Base-by-base conservation (phyloP, 2,797 vertebrate genomes). In the Peromyscus nudipes region DNA sequence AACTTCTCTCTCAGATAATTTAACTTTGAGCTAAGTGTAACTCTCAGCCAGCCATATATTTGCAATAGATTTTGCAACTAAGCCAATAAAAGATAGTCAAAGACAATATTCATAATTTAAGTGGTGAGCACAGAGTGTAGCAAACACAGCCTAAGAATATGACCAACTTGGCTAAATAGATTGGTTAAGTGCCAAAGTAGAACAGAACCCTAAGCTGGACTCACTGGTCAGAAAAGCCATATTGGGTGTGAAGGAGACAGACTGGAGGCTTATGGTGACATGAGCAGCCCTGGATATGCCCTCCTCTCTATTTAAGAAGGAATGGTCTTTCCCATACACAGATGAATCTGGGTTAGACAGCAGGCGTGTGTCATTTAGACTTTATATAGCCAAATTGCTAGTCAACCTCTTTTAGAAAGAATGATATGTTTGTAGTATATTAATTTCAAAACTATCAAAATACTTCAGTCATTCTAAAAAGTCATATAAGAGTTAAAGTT, bases 361-460 rank as follows among this genome's bases (percentile, higher is more conserved):
- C n/a, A 93, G 2, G 7, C 6, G 21, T 52, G 34, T 4, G n/a
- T 96, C 92, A 88, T 49, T 85, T 82, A 77, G 40, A 84, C 77
- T 3, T 84, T 69, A 75, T 31, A 10, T 91, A 79, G 82, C 91
- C 37, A 34, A 94, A 31, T 57, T 92, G 46, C 19, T 64, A 19
- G 19, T 43, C 64, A 85, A 77, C 11, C 29, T 75, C 23, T 12
- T 62, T 89, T 75, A 89, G 55, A 76, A 76, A 97, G 76, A 77
- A 79, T 43, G 3, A 52, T 75, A 57, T 90, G 0, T 89, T 67
- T 92, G 67, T 67, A 19, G 23, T 65, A 96, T 81, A 60, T 95
- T 94, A 60, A 81, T 76, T 82, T 49, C 27, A 89, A 83, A 97
- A 64, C 25, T 49, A 82, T 96, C 85, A 96, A 96, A 93, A 94